Conservation (phyloP, 1,140 invertebrate species). For the Asobara japonica region DNA sequence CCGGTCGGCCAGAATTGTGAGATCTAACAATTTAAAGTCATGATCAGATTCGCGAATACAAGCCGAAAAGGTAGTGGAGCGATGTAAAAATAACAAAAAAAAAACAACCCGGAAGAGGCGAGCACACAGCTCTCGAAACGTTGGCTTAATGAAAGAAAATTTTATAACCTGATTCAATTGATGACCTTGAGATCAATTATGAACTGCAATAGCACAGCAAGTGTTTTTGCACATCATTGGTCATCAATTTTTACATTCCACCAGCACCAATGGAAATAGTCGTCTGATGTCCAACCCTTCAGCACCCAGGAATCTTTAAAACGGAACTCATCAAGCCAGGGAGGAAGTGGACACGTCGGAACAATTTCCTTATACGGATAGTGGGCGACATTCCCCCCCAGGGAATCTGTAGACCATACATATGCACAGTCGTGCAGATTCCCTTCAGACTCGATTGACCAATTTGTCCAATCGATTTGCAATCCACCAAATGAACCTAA, state of each 20-base stretch:
- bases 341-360: slow-evolving; percentile 67
- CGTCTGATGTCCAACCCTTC: slow-evolving; percentile 5
- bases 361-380: slow-evolving; percentile 66
- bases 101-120: too few species aligned
- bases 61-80: too few species aligned
- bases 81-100: too few species aligned
- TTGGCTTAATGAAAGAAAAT: too few species aligned
- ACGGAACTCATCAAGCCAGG: slow-evolving; percentile 65
- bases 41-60: too few species aligned
- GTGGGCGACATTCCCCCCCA: slow-evolving; percentile 28
- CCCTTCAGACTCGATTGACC: slow-evolving; percentile 60
- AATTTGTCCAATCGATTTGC: slow-evolving; percentile 62
- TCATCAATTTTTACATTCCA: background rate
- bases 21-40: too few species aligned
- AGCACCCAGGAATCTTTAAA: slow-evolving; percentile 30
- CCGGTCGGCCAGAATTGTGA: too few species aligned
- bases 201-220: too few species aligned
- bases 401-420: background rate
- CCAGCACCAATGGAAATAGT: background rate
- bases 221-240: too few species aligned
- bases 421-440: slow-evolving; percentile 6
- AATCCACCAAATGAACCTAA: slow-evolving; percentile 53
- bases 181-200: too few species aligned
- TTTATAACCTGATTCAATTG: too few species aligned
- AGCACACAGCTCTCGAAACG: too few species aligned